Base-by-base conservation (phyloP, 1,140 invertebrate species). In the Cepaea nemoralis region DNA sequence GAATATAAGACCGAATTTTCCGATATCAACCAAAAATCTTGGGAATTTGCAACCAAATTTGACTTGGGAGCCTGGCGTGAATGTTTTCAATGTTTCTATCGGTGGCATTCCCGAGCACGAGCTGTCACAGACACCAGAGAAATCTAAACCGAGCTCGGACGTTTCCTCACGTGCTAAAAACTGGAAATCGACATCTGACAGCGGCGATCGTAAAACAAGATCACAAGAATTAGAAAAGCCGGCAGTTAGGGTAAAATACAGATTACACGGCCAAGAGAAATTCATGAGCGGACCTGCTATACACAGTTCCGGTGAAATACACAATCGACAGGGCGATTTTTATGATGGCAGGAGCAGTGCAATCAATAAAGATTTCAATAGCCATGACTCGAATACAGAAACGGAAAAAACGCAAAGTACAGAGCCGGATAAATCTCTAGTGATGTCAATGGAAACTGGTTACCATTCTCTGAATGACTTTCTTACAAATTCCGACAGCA, bases 191-290 rank as follows among this genome's bases (percentile, higher is more conserved):
- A 50, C 16, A 45, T 45, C 24, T 24, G 31, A 27, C 75, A 63
- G 50, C 33, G n/a, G n/a, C 35, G 50, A 59, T 63, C 75, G 75
- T 77, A 77, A 77, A 77, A 24, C 75, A 77, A n/a, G 75, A 59
- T 77, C 75, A 39, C 59, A 63, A 27, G 59, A 63, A 31, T 63
- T 27, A 63, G 59, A 63, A 63, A 27, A 10, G 59, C n/a, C n/a
- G 59, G n/a, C 27, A 12, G 59, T 63, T n/a, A 63, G 27, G 59
- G n/a, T 31, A 31, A 63, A 63, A 10, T 63, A 63, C 59, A 31
- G 59, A 63, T 63, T 63, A 63, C 59, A 63, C 59, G 59, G 1
- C n/a, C 2, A 31, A 27, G 27, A 63, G 33, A 63, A 63, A 63
- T 63, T 27, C 27, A 63, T 63, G 16, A 63, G 27, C 59, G 59